Evolutionary conservation across 2,888 invertebrate genomes (phyloP).

Genomic region (Octonoba sinensis): DNA sequence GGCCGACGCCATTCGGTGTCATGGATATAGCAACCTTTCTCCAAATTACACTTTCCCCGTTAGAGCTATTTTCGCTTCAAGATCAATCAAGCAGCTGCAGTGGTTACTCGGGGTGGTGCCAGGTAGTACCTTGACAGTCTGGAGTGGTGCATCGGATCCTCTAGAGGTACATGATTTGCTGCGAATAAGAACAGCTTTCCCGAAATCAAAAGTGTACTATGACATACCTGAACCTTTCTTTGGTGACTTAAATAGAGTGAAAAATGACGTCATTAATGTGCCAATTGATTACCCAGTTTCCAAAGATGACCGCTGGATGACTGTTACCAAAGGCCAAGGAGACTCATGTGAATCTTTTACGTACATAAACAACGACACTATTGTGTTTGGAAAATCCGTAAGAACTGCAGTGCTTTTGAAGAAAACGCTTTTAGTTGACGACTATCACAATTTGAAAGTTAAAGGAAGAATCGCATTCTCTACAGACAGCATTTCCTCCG

Average conservation of each 20-base stretch:
- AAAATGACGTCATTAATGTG: not conserved
- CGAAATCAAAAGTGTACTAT: slow-evolving; percentile 77
- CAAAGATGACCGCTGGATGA: slow-evolving; percentile 34
- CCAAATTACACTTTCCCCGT: slow-evolving; percentile 86
- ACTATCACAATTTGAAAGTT: slow-evolving; percentile 1
- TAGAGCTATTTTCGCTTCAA: slow-evolving; percentile 79
- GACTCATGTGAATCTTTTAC: slow-evolving; percentile 23
- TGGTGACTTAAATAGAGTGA: not conserved
- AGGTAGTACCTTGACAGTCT: slow-evolving; percentile 82
- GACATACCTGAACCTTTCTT: slow-evolving; percentile 78
- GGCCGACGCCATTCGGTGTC: slow-evolving; percentile 73
- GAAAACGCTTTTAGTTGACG: slow-evolving; percentile 14
- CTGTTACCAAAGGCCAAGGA: slow-evolving; percentile 1
- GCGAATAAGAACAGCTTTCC: slow-evolving; percentile 74
- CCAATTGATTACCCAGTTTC: not conserved
- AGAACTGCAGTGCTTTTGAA: slow-evolving; percentile 30
- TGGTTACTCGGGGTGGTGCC: slow-evolving; percentile 75
- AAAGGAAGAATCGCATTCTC: slow-evolving; percentile 32
- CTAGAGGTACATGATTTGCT: slow-evolving; percentile 79
- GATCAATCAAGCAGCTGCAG: slow-evolving; percentile 77
- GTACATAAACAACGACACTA: slow-evolving; percentile 26
- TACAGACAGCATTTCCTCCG: slow-evolving; percentile 2
- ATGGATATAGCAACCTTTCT: slow-evolving; percentile 71
- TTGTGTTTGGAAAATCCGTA: slow-evolving; percentile 36
- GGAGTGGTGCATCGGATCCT: slow-evolving; percentile 80